phyloP scores from a whole-genome alignment of 2,113 vertebrate species.

The Peromyscus leucopus region DNA sequence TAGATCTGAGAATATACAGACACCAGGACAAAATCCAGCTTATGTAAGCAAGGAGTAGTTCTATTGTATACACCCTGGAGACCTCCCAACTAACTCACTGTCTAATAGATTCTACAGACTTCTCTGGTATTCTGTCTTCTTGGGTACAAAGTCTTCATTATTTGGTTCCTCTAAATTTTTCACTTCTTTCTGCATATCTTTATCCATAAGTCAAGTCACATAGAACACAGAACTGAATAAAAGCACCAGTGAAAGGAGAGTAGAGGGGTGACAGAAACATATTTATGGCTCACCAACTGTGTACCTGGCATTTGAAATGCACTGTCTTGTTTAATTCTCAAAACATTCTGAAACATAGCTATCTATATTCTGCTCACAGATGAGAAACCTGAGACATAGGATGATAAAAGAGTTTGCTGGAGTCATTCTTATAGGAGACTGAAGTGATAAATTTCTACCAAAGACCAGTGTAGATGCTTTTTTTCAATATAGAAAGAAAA shows the following conservation, averaged over 20 bases:
- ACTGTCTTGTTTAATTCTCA: constrained; percentile 24
- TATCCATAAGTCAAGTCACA: not conserved
- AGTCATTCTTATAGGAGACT: not conserved
- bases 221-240: not conserved
- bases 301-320: not conserved
- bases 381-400: not conserved
- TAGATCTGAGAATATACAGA: not conserved
- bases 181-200: not conserved
- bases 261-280: not conserved
- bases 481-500: constrained; percentile 21
- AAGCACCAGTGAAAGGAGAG: not conserved
- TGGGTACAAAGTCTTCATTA: not conserved
- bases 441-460: constrained; percentile 9
- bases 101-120: not conserved
- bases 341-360: constrained; percentile 33
- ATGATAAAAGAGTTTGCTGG: not conserved
- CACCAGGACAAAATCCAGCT: not conserved
- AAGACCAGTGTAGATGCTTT: not conserved
- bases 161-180: not conserved
- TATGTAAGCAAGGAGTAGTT: not conserved
- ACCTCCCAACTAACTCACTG: not conserved
- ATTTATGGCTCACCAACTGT: not conserved
- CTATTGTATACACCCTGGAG: not conserved
- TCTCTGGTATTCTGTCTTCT: not conserved
- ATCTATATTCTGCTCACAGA: not conserved